These are phyloP conservation scores for Drosophila persimilis DNA, from an alignment of 1,140 invertebrate genomes.

Conservation along the genomic window DNA sequence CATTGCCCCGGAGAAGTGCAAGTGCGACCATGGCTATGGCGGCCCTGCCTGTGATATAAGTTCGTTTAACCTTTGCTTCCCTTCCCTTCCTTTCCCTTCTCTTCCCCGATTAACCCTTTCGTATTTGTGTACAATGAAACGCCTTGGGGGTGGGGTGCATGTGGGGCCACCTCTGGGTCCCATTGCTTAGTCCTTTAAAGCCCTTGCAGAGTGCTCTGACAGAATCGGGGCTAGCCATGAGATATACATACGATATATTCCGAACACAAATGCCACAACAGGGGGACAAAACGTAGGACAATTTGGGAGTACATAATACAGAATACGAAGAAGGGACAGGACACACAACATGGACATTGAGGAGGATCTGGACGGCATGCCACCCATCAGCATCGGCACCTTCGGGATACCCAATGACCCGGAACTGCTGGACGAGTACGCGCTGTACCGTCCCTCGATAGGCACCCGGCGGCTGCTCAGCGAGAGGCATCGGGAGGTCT, in stretches of 20 bases:
- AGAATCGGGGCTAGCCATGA: too few species aligned
- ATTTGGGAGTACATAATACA: too few species aligned
- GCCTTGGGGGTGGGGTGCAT: conserved; percentile 47
- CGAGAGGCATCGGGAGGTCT: conserved; percentile 54
- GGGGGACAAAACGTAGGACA: background rate
- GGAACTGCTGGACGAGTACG: conserved; percentile 32
- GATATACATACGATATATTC: too few species aligned
- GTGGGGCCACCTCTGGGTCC: background rate
- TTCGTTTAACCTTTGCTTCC: conserved; percentile 85
- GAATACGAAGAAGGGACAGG: background rate
- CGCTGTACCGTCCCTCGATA: conserved; percentile 48
- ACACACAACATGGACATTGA: conserved; percentile 28
- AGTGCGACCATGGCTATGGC: conserved; percentile 93
- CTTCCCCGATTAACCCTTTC: conserved; percentile 4
- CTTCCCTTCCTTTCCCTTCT: background rate
- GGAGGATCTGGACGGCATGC: conserved; percentile 34
- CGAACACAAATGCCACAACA: background rate
- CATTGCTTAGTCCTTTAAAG: too few species aligned
- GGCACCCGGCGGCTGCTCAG: conserved; percentile 28
- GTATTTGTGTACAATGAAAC: conserved; percentile 39
- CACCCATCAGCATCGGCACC: conserved; percentile 40
- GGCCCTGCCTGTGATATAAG: conserved; percentile 94
- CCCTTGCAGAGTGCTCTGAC: conserved; percentile 28
- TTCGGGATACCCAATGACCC: conserved; percentile 66
- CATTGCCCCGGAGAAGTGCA: conserved; percentile 92